These are phyloP conservation scores for Pseudomyrmex pallidus DNA, from an alignment of 1,140 invertebrate genomes.

Conservation along the genomic window DNA sequence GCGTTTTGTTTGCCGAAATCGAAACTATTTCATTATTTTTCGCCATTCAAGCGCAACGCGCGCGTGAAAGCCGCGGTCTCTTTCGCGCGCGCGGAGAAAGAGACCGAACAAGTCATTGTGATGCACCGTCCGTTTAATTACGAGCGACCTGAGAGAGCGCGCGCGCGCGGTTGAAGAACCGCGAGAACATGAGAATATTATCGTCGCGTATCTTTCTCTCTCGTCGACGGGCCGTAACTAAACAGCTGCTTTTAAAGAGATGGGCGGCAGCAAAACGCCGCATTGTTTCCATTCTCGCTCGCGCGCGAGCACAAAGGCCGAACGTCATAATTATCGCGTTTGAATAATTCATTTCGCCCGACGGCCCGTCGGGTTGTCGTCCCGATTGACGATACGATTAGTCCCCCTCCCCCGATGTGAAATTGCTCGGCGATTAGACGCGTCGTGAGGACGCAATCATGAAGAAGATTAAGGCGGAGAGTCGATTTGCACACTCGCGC, in stretches of 20 bases:
- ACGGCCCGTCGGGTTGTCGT: not conserved
- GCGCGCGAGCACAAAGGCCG: conserved; percentile 24
- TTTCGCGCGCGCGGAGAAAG: conserved; percentile 17
- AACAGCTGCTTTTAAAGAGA: conserved; percentile 64
- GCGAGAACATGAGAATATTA: conserved; percentile 45
- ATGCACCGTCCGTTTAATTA: conserved; percentile 57
- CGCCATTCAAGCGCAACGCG: conserved; percentile 27
- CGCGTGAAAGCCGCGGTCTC: conserved; percentile 57
- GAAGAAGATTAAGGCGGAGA: no score
- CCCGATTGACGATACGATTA: conserved; percentile 3
- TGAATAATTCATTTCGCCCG: conserved; percentile 49
- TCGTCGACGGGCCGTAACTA: conserved; percentile 66
- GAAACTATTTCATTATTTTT: conserved; percentile 38
- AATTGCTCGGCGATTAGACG: not conserved
- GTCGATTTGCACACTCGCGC: not conserved
- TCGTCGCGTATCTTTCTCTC: conserved; percentile 60
- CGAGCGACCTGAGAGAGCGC: not conserved
- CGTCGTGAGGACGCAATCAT: not conserved
- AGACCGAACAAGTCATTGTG: conserved; percentile 29
- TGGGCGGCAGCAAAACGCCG: conserved; percentile 6
- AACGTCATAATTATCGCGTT: conserved; percentile 31
- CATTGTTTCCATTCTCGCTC: conserved; percentile 11
- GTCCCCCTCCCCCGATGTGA: not conserved
- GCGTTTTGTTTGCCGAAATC: conserved; percentile 38
- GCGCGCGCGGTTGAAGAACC: not conserved